A percentile compares a stretch with the other conserved stretches of the same genome.
These are phyloP conservation scores for Megalops cyprinoides DNA, from an alignment of 2,797 vertebrate genomes.

Conservation along the genomic window DNA sequence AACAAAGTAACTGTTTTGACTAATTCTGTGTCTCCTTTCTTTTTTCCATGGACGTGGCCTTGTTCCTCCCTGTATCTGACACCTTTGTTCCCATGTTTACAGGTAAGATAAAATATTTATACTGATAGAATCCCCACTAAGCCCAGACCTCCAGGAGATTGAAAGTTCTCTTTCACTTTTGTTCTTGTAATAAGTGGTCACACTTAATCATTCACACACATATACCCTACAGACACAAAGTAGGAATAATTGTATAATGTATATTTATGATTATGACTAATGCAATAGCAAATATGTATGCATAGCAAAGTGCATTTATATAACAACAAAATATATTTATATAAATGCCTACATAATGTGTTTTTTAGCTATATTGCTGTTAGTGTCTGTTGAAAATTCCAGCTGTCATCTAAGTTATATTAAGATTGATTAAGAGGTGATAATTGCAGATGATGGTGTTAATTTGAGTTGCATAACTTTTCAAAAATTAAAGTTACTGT, in stretches of 20 bases:
- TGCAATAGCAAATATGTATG: background rate
- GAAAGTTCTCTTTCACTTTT: slow-evolving; percentile 1
- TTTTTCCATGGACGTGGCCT: slow-evolving; percentile 5
- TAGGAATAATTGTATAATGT: background rate
- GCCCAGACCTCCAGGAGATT: background rate
- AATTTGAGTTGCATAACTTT: background rate
- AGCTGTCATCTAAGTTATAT: background rate
- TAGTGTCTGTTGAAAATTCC: background rate
- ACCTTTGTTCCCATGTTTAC: background rate
- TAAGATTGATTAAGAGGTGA: background rate
- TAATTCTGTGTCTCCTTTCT: slow-evolving; percentile 17
- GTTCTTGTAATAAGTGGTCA: background rate
- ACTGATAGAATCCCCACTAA: background rate
- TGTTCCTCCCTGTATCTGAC: background rate
- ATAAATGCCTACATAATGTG: background rate
- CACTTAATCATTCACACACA: background rate
- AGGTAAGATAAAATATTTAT: slow-evolving; percentile 18
- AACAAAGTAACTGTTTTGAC: background rate
- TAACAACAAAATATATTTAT: background rate
- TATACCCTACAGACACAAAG: background rate
- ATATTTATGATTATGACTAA: background rate
- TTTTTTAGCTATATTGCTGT: background rate
- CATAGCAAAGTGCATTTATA: background rate
- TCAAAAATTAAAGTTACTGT: background rate
- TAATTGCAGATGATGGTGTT: background rate